Conservation (phyloP, 2,888 invertebrate species). For the Troides oblongomaculatus region DNA sequence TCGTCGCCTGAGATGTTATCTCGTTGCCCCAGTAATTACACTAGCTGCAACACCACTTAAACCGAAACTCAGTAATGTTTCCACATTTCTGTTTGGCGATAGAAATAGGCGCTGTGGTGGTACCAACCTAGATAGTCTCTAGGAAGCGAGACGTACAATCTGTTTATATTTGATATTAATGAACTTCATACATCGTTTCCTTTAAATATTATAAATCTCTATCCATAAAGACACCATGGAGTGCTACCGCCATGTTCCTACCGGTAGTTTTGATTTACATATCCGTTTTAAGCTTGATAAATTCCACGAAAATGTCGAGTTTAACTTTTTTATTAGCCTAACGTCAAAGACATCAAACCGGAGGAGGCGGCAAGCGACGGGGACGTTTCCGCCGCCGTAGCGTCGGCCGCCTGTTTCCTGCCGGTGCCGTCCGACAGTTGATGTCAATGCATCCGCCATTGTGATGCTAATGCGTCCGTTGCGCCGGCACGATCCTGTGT, state of each 20-base stretch:
- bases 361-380: constrained; percentile 28
- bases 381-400: constrained; percentile 36
- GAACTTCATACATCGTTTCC: no score
- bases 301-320: not conserved
- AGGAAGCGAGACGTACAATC: no score
- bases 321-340: constrained; percentile 26
- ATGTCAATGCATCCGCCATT: constrained; percentile 36
- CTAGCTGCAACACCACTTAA: no score
- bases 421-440: constrained; percentile 30
- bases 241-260: not conserved
- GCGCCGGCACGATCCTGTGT: constrained; percentile 40
- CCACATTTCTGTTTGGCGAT: no score
- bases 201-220: not conserved
- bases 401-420: constrained; percentile 39
- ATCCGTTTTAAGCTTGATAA: not conserved
- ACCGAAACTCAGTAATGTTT: no score
- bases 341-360: constrained; percentile 33
- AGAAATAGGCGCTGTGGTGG: no score
- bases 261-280: not conserved
- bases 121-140: no score
- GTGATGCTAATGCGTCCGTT: constrained; percentile 60
- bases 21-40: no score
- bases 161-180: no score
- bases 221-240: not conserved
- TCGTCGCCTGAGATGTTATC: no score